Conservation (phyloP, 2,797 vertebrate species). For the Muraenolepis orangiensis region DNA sequence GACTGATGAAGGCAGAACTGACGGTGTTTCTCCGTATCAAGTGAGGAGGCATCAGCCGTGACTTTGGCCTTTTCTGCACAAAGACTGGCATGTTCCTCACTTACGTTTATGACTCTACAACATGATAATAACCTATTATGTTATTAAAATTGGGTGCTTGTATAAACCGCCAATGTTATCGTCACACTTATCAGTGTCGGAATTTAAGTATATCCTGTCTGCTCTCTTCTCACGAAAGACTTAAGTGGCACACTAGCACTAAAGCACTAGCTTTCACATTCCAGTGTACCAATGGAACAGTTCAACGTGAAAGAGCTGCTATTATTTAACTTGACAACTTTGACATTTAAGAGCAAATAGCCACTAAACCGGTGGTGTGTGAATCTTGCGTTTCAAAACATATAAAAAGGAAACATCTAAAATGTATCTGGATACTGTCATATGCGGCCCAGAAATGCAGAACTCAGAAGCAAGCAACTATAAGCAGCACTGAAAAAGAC, state of each 20-base stretch:
- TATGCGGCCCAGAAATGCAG: constrained; percentile 3
- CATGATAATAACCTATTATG: not conserved
- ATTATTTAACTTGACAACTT: not conserved
- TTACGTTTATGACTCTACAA: not conserved
- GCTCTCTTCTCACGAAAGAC: constrained; percentile 33
- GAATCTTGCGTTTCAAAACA: not conserved
- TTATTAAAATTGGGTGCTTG: not conserved
- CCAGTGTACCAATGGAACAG: not conserved
- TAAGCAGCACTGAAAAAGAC: not conserved
- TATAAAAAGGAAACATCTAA: constrained; percentile 7
- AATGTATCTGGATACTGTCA: constrained; percentile 14
- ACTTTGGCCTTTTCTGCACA: constrained; percentile 16
- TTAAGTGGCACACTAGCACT: not conserved
- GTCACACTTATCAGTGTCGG: constrained; percentile 48
- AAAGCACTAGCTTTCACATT: not conserved
- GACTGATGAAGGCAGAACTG: constrained; percentile 4
- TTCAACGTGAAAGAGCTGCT: not conserved
- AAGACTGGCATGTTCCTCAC: not conserved
- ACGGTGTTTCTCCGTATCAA: not conserved
- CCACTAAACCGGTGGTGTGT: not conserved
- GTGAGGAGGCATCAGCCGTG: constrained; percentile 4
- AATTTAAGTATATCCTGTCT: constrained; percentile 63
- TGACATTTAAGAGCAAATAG: not conserved
- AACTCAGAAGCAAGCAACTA: constrained; percentile 4
- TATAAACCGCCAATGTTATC: constrained; percentile 37